Percentiles rank a stretch among this genome's conserved stretches.
Conservation (phyloP, 2,888 invertebrate genomes). For the Lepetodrilus schrolli region DNA sequence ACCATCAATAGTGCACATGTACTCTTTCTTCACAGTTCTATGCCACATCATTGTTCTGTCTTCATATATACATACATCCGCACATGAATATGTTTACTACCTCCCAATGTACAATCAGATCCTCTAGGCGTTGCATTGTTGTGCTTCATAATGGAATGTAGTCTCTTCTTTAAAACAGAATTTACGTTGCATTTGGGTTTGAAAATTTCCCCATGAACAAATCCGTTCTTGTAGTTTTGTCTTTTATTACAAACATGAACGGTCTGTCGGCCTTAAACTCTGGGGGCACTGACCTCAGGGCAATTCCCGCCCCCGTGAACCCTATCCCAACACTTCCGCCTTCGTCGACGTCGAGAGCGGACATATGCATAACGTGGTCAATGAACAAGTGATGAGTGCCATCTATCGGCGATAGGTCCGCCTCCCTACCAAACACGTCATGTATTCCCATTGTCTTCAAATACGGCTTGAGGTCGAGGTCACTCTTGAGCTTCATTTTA, state of each 20-base stretch:
- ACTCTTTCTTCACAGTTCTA: too few relatives aligned
- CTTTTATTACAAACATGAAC: slow-evolving; percentile 28
- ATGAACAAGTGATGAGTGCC: slow-evolving; percentile 3
- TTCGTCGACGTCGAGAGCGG: slow-evolving; percentile 26
- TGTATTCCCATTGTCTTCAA: slow-evolving; percentile 21
- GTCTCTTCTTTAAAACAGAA: too few relatives aligned
- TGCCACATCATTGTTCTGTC: too few relatives aligned
- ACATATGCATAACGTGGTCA: slow-evolving; percentile 22
- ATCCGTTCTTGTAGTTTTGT: slow-evolving; percentile 16
- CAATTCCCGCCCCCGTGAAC: neutral
- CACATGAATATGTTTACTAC: too few relatives aligned
- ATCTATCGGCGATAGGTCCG: slow-evolving; percentile 26
- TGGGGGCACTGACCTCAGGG: neutral
- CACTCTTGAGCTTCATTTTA: slow-evolving; percentile 3
- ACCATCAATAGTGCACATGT: too few relatives aligned
- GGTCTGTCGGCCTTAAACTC: slow-evolving; percentile 26
- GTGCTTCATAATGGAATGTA: too few relatives aligned
- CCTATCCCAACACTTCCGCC: slow-evolving; percentile 10
- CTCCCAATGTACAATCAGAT: too few relatives aligned
- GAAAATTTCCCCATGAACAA: slow-evolving; percentile 30
- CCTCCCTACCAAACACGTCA: slow-evolving; percentile 1
- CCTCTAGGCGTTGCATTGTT: too few relatives aligned
- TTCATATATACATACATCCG: too few relatives aligned
- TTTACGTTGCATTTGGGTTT: neutral
- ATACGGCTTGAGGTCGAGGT: neutral